Percentiles rank a stretch among this genome's conserved stretches.
Evolutionary conservation across 2,113 vertebrate genomes (phyloP).

Genomic region (Rhinoptilus africanus): DNA sequence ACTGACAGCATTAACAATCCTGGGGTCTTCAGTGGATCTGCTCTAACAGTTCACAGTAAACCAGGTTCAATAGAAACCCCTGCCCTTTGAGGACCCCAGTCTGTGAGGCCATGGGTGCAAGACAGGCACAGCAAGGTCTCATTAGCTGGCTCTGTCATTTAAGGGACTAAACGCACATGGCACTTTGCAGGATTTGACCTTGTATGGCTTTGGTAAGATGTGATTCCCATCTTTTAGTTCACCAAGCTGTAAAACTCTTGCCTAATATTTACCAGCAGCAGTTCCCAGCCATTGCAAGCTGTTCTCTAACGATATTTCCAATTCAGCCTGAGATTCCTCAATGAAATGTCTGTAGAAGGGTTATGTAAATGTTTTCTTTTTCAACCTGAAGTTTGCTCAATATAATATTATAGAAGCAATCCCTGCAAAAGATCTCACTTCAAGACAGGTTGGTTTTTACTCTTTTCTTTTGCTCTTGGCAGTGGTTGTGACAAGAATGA

Average conservation of each 20-base stretch:
- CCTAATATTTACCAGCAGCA: neutral
- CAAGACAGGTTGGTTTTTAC: neutral
- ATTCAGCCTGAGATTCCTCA: neutral
- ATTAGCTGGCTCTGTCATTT: neutral
- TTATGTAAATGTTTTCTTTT: neutral
- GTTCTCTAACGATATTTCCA: neutral
- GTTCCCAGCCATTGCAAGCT: neutral
- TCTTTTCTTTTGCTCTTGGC: neutral
- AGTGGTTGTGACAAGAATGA: neutral
- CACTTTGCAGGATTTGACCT: neutral
- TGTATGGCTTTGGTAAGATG: neutral
- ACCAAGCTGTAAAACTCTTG: neutral
- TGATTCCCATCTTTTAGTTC: neutral
- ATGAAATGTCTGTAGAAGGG: neutral
- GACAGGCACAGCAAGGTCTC: neutral
- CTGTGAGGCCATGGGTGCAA: neutral
- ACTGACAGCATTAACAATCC: neutral
- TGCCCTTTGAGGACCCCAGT: neutral
- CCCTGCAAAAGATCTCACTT: neutral
- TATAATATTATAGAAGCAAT: neutral
- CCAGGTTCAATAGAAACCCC: neutral
- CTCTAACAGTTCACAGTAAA: neutral
- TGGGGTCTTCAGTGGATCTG: neutral
- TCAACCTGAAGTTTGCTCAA: neutral
- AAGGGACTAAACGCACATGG: neutral